Evolutionary conservation across 2,888 invertebrate species (phyloP), one percentile per base, ranked within the genome.

Genomic region (Sinhomidia bicolor): DNA sequence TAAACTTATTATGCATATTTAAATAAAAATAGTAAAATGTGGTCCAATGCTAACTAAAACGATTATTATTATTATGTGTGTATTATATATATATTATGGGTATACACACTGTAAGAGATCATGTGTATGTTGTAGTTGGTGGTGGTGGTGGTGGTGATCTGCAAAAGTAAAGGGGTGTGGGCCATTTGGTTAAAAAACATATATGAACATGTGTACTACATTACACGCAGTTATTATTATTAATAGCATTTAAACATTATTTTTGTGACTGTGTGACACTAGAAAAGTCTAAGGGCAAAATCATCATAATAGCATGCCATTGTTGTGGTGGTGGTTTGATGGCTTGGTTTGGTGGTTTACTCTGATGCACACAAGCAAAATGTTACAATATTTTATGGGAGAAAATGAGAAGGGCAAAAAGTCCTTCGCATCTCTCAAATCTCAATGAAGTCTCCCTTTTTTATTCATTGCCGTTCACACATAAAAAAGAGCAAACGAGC

Each of bases 381-480:
- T 36, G 79, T 71, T 47, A 44, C 26, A 44, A 29, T 78, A 20
- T 60, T 85, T 62, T 85, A 84, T 65, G 62, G 78, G 54, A 79
- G 79, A 79, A n/a, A 79, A 79, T 87, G 87, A 87, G 87, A 87
- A 87, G 87, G 87, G 87, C 87, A 82, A 82, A 79, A 82, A 76
- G 87, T 76, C 87, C 87, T 87, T 87, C 87, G 87, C 76, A 87
- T 87, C 86, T 41, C 79, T 86, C 74, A 76, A 62, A 71, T 51
- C 85, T 74, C 54, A 86, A 79, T 60, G 79, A 74, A 86, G 71
- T 86, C 86, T 80, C 86, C 80, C 86, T 81, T 86, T 86, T 86
- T 71, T 78, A 51, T 62, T 82, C 87, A 87, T 87, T 87, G 87
- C 82, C 82, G 80, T 65, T 62, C 79, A 65, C 76, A 85, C 84